Evolutionary conservation across 2,797 vertebrate species (phyloP).

Genomic region (Sebastes itinus): DNA sequence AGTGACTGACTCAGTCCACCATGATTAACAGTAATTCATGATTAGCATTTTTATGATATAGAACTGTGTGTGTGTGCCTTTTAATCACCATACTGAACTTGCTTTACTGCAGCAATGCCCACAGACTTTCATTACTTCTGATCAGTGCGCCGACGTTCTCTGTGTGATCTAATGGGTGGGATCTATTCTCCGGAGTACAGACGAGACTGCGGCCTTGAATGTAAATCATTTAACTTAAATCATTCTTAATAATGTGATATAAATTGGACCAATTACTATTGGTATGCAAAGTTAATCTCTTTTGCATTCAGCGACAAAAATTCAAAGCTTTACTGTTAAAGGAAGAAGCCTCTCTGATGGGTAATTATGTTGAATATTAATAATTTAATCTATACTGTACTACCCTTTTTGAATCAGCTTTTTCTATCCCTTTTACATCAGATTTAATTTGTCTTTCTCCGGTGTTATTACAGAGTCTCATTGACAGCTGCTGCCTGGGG

Average conservation of each 20-base stretch:
- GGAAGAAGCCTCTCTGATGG: neutral
- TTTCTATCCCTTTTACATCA: constrained; percentile 7
- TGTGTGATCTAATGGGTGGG: neutral
- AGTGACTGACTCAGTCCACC: neutral
- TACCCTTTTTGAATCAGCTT: neutral
- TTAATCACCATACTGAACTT: constrained; percentile 27
- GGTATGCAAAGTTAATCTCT: neutral
- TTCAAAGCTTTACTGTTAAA: neutral
- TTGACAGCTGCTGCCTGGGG: constrained; percentile 28
- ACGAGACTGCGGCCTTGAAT: neutral
- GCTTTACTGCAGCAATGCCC: neutral
- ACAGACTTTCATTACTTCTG: neutral
- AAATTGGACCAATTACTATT: constrained; percentile 5
- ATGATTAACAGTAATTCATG: constrained; percentile 30
- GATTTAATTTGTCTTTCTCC: neutral
- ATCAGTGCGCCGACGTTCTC: neutral
- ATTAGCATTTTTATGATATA: constrained; percentile 19
- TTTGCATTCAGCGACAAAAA: constrained; percentile 1
- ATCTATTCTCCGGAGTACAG: neutral
- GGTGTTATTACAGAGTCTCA: constrained; percentile 18
- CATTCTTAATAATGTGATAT: neutral
- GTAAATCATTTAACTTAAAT: constrained; percentile 24
- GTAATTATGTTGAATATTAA: constrained; percentile 7
- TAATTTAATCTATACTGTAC: constrained; percentile 17
- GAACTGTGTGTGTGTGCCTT: neutral